phyloP scores from a whole-genome alignment of 2,113 vertebrate species.

The Nanorana parkeri region DNA sequence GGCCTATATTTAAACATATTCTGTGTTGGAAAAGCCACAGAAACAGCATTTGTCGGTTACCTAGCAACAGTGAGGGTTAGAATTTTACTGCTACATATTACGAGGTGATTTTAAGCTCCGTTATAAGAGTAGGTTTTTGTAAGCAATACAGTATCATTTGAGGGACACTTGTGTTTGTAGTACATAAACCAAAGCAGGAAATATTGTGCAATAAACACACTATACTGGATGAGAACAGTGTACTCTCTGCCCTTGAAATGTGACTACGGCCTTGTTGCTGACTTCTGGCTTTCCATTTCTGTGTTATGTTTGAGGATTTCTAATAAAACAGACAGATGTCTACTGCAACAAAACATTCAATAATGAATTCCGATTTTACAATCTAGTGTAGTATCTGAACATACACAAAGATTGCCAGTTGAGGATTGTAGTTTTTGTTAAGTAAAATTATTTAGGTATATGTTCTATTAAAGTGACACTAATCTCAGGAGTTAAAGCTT shows the following conservation, averaged over 20 bases:
- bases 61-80: slow-evolving; percentile 34
- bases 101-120: slow-evolving; percentile 14
- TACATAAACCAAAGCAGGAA: slow-evolving; percentile 22
- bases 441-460: no score
- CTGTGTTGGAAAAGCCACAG: not conserved
- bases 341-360: not conserved
- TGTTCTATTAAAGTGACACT: no score
- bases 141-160: slow-evolving; percentile 17
- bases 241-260: slow-evolving; percentile 17
- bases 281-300: not conserved
- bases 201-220: not conserved
- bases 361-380: no score
- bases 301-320: not conserved
- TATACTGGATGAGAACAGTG: not conserved
- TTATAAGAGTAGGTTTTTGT: not conserved
- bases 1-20: slow-evolving; percentile 6
- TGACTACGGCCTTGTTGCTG: not conserved
- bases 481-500: no score
- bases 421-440: no score
- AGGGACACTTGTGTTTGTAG: slow-evolving; percentile 21
- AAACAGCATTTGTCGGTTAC: slow-evolving; percentile 35
- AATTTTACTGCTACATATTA: slow-evolving; percentile 25
- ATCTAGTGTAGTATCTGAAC: no score
- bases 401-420: no score
- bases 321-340: not conserved